Conservation (phyloP, 2,888 invertebrate genomes). For the Epinotia nisella region DNA sequence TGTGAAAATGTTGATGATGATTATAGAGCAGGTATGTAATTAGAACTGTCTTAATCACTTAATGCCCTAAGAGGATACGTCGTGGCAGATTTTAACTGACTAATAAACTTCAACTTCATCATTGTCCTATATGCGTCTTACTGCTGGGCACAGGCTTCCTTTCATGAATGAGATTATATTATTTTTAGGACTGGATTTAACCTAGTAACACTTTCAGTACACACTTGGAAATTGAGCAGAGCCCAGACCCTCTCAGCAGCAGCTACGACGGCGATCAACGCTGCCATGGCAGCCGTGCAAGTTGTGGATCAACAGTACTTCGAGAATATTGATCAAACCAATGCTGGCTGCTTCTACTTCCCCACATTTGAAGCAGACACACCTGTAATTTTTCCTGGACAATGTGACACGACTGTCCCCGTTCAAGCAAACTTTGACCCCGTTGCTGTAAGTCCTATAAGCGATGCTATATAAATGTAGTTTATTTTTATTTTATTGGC, state of each 20-base stretch:
- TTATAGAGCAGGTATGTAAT: slow-evolving; percentile 51
- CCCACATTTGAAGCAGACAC: neutral
- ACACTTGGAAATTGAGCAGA: slow-evolving; percentile 72
- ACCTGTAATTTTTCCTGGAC: slow-evolving; percentile 25
- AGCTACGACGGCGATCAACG: slow-evolving; percentile 55
- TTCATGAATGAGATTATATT: neutral
- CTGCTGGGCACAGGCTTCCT: too few relatives aligned
- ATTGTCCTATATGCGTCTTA: neutral
- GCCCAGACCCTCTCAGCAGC: slow-evolving; percentile 51
- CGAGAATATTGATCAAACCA: slow-evolving; percentile 56
- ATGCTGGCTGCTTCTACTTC: slow-evolving; percentile 48
- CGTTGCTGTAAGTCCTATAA: slow-evolving; percentile 7
- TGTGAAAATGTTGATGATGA: slow-evolving; percentile 70
- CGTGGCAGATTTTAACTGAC: neutral
- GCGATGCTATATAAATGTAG: too few relatives aligned
- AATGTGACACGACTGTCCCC: slow-evolving; percentile 20
- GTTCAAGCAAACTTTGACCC: slow-evolving; percentile 33
- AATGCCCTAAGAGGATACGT: neutral
- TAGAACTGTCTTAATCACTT: slow-evolving; percentile 15
- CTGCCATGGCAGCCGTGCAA: slow-evolving; percentile 53
- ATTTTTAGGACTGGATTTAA: neutral
- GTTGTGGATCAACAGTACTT: slow-evolving; percentile 63
- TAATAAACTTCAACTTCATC: neutral
- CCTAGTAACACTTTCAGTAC: slow-evolving; percentile 50
- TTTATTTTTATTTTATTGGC: too few relatives aligned